Percentiles rank a stretch among this genome's conserved stretches.
Conservation (phyloP, 2,797 vertebrate species). For the Periparus ater region DNA sequence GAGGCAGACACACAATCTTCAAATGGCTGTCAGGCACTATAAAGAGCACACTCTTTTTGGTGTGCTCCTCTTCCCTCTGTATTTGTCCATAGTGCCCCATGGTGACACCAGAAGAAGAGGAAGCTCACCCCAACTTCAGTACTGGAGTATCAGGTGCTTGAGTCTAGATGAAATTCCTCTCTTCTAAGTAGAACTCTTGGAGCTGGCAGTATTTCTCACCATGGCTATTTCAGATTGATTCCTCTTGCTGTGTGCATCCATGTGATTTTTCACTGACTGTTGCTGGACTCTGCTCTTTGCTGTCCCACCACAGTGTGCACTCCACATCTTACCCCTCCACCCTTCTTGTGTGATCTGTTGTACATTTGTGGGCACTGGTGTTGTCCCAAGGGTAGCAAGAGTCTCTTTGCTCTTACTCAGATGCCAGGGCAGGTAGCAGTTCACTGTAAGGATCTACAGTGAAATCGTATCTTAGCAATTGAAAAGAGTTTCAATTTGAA, state of each 20-base stretch:
- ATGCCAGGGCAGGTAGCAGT: background rate
- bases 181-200: background rate
- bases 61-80: background rate
- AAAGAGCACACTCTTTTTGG: background rate
- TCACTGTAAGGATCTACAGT: background rate
- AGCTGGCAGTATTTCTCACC: background rate
- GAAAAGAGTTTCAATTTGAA: background rate
- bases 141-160: rapidly evolving
- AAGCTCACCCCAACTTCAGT: background rate
- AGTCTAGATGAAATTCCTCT: background rate
- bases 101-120: background rate
- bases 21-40: background rate
- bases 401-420: background rate
- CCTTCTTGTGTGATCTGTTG: background rate
- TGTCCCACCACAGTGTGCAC: background rate
- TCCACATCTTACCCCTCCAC: background rate
- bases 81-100: background rate
- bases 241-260: background rate
- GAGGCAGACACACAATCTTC: background rate
- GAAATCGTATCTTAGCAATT: background rate
- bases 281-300: background rate
- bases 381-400: background rate
- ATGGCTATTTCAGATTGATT: background rate
- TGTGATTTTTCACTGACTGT: background rate
- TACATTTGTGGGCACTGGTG: background rate